Percentiles rank a stretch among this genome's conserved stretches.
These are phyloP conservation scores for Lepetodrilus schrolli DNA, from an alignment of 2,888 invertebrate species.

Conservation along the genomic window DNA sequence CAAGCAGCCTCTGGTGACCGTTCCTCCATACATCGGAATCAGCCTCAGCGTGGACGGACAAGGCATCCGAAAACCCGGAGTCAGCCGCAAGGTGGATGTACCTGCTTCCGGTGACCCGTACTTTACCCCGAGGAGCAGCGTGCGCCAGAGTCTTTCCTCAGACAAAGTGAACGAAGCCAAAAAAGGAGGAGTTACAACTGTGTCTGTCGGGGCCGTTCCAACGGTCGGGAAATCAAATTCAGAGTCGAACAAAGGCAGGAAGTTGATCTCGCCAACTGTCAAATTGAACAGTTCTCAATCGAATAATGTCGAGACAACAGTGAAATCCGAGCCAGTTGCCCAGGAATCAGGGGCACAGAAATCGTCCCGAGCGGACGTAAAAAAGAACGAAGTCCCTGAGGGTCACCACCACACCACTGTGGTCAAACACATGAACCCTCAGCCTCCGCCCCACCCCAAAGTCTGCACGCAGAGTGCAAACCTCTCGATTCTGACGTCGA, in stretches of 20 bases:
- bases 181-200: background rate
- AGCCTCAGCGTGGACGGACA: slow-evolving; percentile 70
- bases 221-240: background rate
- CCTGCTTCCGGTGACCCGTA: slow-evolving; percentile 21
- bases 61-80: slow-evolving; percentile 52
- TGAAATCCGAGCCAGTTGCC: background rate
- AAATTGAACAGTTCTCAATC: background rate
- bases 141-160: background rate
- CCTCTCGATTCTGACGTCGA: slow-evolving; percentile 28
- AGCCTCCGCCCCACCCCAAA: slow-evolving; percentile 32
- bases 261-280: background rate
- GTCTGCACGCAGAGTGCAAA: slow-evolving; percentile 18
- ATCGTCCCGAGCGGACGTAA: background rate
- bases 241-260: background rate
- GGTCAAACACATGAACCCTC: background rate
- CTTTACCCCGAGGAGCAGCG: slow-evolving; percentile 36
- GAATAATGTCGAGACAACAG: background rate
- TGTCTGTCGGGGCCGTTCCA: background rate
- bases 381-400: background rate
- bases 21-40: slow-evolving; percentile 75
- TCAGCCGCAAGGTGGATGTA: slow-evolving; percentile 13
- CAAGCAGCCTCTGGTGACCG: slow-evolving; percentile 71
- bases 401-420: background rate
- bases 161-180: slow-evolving; percentile 16
- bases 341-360: background rate